Conservation (phyloP, 2,888 invertebrate genomes). For the Gari tellinella region DNA sequence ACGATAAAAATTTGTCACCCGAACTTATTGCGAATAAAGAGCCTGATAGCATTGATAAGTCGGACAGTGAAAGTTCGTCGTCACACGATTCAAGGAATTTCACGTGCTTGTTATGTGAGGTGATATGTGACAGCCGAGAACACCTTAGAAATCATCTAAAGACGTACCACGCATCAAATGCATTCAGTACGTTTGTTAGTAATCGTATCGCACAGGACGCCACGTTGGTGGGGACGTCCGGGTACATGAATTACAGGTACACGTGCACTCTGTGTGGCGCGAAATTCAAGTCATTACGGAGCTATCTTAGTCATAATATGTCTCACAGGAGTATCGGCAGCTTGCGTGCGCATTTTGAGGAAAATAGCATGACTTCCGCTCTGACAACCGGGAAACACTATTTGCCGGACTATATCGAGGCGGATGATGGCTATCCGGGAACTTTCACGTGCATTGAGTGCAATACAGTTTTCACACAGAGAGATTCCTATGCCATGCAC, state of each 20-base stretch:
- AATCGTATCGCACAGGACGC: slow-evolving; percentile 1
- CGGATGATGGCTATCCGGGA: slow-evolving; percentile 41
- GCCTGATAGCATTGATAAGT: not conserved
- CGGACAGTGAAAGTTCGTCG: not conserved
- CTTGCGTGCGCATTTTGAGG: slow-evolving; percentile 24
- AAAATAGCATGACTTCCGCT: slow-evolving; percentile 31
- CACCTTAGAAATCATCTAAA: slow-evolving; percentile 60
- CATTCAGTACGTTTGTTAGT: slow-evolving; percentile 13
- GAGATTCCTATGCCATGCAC: slow-evolving; percentile 84
- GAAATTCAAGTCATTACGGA: slow-evolving; percentile 60
- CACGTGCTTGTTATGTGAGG: slow-evolving; percentile 64
- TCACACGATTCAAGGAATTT: slow-evolving; percentile 35
- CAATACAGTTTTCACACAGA: slow-evolving; percentile 79
- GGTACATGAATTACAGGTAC: slow-evolving; percentile 54
- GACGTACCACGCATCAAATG: slow-evolving; percentile 40
- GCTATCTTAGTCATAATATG: slow-evolving; percentile 50
- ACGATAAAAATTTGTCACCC: slow-evolving; percentile 16
- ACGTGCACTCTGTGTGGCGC: slow-evolving; percentile 61
- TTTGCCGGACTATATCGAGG: slow-evolving; percentile 50
- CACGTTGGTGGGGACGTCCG: slow-evolving; percentile 19
- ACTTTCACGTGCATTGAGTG: slow-evolving; percentile 83
- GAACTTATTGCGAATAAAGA: slow-evolving; percentile 9
- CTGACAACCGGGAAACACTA: slow-evolving; percentile 44
- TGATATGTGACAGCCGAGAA: slow-evolving; percentile 52
- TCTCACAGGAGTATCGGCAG: slow-evolving; percentile 42